Evolutionary conservation across 2,888 invertebrate species (phyloP).

Genomic region (Phengaris alcon): DNA sequence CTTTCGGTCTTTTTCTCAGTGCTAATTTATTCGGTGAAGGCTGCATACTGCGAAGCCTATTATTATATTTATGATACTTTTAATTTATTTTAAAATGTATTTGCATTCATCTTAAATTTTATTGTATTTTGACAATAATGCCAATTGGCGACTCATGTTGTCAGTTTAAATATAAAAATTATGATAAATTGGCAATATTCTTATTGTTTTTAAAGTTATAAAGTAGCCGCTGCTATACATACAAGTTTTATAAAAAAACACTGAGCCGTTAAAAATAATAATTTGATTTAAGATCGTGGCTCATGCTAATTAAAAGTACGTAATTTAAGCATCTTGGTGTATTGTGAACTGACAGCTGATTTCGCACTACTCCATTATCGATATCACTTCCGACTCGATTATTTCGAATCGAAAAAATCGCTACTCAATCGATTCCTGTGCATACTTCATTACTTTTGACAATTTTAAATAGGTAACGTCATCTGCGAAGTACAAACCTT

Average conservation of each 20-base stretch:
- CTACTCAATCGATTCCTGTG: conserved; percentile 37
- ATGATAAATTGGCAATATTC: neutral
- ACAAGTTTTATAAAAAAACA: too few relatives aligned
- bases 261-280: too few relatives aligned
- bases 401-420: conserved; percentile 41
- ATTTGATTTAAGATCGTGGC: neutral
- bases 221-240: neutral
- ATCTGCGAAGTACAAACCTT: neutral
- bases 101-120: neutral
- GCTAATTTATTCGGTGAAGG: conserved; percentile 21
- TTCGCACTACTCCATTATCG: conserved; percentile 38
- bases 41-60: conserved; percentile 32
- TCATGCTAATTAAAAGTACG: conserved; percentile 13
- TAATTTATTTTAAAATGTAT: neutral
- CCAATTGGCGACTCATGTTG: neutral
- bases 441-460: conserved; percentile 31
- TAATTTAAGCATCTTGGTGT: neutral
- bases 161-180: neutral
- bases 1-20: neutral
- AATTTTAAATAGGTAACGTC: neutral
- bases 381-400: conserved; percentile 44
- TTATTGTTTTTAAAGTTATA: neutral
- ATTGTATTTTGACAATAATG: neutral
- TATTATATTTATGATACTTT: conserved; percentile 8
- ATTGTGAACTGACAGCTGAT: conserved; percentile 40